Base-by-base conservation (phyloP, 2,888 invertebrate species). In the Sericinus montela region DNA sequence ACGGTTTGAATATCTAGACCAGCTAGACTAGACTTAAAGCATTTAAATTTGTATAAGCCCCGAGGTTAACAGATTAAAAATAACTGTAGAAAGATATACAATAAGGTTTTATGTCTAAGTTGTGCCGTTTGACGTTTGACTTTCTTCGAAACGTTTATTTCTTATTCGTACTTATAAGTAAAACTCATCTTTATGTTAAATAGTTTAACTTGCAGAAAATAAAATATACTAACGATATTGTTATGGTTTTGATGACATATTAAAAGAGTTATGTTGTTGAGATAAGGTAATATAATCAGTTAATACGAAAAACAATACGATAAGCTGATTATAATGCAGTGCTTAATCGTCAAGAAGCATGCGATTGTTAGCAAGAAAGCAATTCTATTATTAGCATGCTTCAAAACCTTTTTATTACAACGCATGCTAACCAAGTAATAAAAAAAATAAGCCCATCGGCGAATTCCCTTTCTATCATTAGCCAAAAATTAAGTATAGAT, bases 311-410 rank as follows among this genome's bases (percentile, higher is more conserved):
- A 29, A 35, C 34, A 14, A 9, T 30, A 30, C 48, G 19, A 37
- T 48, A 42, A 48, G 30, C 16, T 48, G 36, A 37, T 48, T 48
- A 32, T 32, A 36, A 4, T 30, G 25, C 29, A 29, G 23, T 19
- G 36, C 11, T 60, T 69, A 83, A 83, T 78, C 70, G 78, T 72
- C 72, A 57, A 62, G 60, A 52, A 72, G 74, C 83, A 83, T 83
- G 83, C 83, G 75, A 83, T 70, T 74, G 73, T 80, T 80, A 30
- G 9, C 36, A 72, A 73, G 66, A 80, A 77, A 67, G 70, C 72
- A 78, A 76, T 79, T 80, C 78, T 75, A 80, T 80, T 78, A 81
- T 76, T 73, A 75, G 80, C 79, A 73, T 82, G 80, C 82, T 82
- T 81, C 81, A 69, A 74, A 70, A 75, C 74, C 74, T 73, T 81